Base-by-base conservation (phyloP, 2,113 vertebrate genomes). In the Nibea coibor region DNA sequence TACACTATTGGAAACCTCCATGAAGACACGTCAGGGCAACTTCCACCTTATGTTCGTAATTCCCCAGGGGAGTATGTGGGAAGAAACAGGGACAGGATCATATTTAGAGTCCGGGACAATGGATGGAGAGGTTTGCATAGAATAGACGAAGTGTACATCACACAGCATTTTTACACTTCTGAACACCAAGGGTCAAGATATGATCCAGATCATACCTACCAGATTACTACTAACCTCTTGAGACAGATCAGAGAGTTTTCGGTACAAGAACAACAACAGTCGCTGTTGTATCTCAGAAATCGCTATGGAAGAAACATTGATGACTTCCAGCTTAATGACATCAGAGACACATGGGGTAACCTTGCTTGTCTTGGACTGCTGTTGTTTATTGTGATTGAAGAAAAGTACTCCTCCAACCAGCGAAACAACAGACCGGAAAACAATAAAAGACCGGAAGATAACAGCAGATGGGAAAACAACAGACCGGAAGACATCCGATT, bases 321-420 rank as follows among this genome's bases (percentile, higher is more conserved):
- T 26, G 11, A 81, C 22, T n/a, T 2, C 5, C 19, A 57, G 6
- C 1, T 35, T 7, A 35, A 35, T 35, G 31, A 50, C 56, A 64
- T 94, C 51, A 82, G 10, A 57, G 72, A 81, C 59, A 66, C 1
- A 0, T 91, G 87, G 93, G 80, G 82, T 7, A 0, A 78, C 0
- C 83, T 90, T 1, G 92, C 91, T 48, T 72, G 78, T 31, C 85
- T 93, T 11, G 92, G 85, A 59, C 72, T 94, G 50, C 59, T 93
- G 4, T 7, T 91, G 68, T 89, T 67, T 62, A 93, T 94, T 39
- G 80, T 93, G 57, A 48, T 90, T 0, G 15, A 75, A 1, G 78
- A 88, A n/a, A 92, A 80, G 26, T 14, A 68, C 0, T 74, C 63
- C 9, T 1, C 7, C 6, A 24, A 19, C 10, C 42, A 66, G 51